Conservation (phyloP, 2,888 invertebrate species). For the Tipula vernalis region DNA sequence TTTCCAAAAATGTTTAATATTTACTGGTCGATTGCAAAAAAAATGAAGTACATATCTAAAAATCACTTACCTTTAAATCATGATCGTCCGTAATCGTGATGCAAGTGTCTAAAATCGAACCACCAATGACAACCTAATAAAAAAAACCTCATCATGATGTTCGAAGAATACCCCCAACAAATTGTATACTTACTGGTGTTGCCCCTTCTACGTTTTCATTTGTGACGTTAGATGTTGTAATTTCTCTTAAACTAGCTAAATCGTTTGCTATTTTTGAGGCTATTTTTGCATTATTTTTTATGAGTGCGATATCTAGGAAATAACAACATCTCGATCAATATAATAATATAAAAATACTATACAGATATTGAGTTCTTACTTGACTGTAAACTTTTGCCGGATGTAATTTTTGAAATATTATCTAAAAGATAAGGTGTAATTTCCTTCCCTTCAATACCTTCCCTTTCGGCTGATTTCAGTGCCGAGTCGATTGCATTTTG, state of each 20-base stretch:
- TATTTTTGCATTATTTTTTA: slow-evolving; percentile 83
- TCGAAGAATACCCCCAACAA: background rate
- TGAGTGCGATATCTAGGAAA: slow-evolving; percentile 66
- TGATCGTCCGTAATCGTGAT: slow-evolving; percentile 45
- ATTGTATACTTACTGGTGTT: background rate
- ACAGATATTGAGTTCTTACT: slow-evolving; percentile 43
- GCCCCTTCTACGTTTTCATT: background rate
- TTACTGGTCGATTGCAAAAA: too few relatives aligned
- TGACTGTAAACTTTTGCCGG: slow-evolving; percentile 66
- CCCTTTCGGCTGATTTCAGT: slow-evolving; percentile 44
- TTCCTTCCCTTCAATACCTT: slow-evolving; percentile 64
- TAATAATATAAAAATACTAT: background rate
- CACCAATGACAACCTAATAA: slow-evolving; percentile 60
- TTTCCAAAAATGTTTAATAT: too few relatives aligned
- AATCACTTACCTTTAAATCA: slow-evolving; percentile 48
- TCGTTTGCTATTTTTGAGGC: slow-evolving; percentile 65
- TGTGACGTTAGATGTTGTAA: background rate
- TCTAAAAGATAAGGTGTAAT: slow-evolving; percentile 85
- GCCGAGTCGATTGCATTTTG: slow-evolving; percentile 60
- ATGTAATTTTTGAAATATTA: slow-evolving; percentile 64
- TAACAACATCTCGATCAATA: slow-evolving; percentile 14
- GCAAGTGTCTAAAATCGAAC: slow-evolving; percentile 62
- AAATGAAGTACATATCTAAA: too few relatives aligned
- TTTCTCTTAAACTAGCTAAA: background rate
- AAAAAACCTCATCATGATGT: slow-evolving; percentile 7